phyloP scores from a whole-genome alignment of 2,888 invertebrate genomes.

The Drosophila atroscutellata region DNA sequence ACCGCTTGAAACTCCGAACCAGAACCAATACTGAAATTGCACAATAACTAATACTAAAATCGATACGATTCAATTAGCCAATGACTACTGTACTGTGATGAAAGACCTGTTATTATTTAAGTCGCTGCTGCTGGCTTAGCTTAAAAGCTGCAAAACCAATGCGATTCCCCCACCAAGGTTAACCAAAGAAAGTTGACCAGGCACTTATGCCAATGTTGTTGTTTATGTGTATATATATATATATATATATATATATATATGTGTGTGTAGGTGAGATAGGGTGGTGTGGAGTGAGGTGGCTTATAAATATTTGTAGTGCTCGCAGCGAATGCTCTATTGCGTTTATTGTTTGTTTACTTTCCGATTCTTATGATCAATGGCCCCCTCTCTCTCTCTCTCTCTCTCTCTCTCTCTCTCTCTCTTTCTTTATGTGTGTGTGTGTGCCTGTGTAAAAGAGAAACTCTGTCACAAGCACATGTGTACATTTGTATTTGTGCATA shows the following conservation, averaged over 20 bases:
- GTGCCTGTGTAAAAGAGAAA: slow-evolving; percentile 24
- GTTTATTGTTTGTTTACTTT: slow-evolving; percentile 10
- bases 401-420: not conserved
- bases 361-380: slow-evolving; percentile 13
- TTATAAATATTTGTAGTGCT: not conserved
- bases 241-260: not conserved
- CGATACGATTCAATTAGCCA: not conserved
- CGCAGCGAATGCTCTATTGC: not conserved
- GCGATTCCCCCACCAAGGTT: not conserved
- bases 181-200: slow-evolving; percentile 1
- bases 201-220: not conserved
- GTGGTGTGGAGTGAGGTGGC: not conserved
- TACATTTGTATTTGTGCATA: not conserved
- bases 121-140: not conserved
- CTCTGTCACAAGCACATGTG: not conserved
- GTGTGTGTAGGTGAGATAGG: not conserved
- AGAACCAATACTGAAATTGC: not conserved
- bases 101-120: not conserved
- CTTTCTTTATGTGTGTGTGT: not conserved
- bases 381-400: not conserved
- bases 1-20: no score
- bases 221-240: not conserved
- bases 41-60: not conserved
- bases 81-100: not conserved
- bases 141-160: no score